Evolutionary conservation across 37 sponge, comb jelly and placozoan species (phyloP).

Genomic region (Diacarnus erythraeanus): DNA sequence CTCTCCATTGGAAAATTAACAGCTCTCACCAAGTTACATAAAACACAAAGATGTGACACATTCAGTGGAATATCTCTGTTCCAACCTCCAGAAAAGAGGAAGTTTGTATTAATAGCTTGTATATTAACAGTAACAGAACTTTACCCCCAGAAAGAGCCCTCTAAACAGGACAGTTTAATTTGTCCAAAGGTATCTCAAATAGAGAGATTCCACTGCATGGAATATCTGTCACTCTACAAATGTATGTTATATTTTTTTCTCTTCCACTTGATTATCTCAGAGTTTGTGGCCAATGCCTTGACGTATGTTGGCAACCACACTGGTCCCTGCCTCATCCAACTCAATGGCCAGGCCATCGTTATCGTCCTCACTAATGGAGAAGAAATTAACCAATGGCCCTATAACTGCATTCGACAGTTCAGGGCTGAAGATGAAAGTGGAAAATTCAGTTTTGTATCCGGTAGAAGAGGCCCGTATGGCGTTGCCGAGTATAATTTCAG

Average conservation of each 20-base stretch:
- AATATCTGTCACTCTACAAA: background rate
- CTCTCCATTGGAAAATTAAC: too few species aligned
- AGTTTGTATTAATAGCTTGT: too few species aligned
- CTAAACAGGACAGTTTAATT: too few species aligned
- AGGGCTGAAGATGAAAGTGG: constrained; percentile 38
- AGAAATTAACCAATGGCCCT: constrained; percentile 49
- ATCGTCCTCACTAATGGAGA: background rate
- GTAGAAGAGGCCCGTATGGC: constrained; percentile 53
- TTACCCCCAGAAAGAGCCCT: too few species aligned
- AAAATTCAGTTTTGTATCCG: constrained; percentile 53
- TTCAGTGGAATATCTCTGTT: too few species aligned
- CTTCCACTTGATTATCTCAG: background rate
- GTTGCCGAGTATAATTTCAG: constrained; percentile 52
- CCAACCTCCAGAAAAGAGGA: too few species aligned
- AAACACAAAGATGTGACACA: too few species aligned
- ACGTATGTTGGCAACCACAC: constrained; percentile 32
- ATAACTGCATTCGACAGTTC: constrained; percentile 56
- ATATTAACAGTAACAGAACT: too few species aligned
- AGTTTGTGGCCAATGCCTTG: constrained; percentile 43
- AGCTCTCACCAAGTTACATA: too few species aligned
- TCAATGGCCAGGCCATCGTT: constrained; percentile 33
- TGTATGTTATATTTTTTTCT: background rate
- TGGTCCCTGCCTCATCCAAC: constrained; percentile 37
- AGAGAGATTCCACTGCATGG: background rate
- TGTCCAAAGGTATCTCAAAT: too few species aligned